These are phyloP conservation scores for Chrysaora quinquecirrha DNA, from an alignment of 30 jellyfish, hydroid and myxozoan species.

Conservation along the genomic window DNA sequence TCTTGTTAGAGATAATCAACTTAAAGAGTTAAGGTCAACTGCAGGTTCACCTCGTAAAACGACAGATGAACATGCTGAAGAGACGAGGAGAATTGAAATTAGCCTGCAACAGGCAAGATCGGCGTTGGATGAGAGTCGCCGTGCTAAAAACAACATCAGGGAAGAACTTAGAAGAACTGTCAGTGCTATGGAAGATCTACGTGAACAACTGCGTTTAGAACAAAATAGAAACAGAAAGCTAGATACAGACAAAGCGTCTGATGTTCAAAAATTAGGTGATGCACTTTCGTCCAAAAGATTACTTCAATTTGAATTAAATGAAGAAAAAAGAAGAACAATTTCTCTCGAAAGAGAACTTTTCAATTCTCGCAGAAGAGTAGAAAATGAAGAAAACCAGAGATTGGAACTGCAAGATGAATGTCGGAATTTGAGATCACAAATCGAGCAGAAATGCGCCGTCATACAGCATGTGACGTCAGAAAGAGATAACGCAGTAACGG, in stretches of 20 bases:
- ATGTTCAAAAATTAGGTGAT: not conserved
- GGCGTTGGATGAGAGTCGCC: conserved; percentile 46
- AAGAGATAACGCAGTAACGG: conserved; percentile 55
- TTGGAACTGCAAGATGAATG: conserved; percentile 34
- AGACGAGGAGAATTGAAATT: conserved; percentile 31
- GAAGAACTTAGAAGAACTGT: conserved; percentile 56
- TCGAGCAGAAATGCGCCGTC: conserved; percentile 45
- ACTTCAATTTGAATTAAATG: conserved; percentile 43
- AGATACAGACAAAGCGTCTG: conserved; percentile 14
- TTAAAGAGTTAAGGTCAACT: conserved; percentile 41
- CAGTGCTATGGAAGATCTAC: conserved; percentile 20
- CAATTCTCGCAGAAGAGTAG: conserved; percentile 43
- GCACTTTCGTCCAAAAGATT: conserved; percentile 26
- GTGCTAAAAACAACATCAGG: conserved; percentile 43
- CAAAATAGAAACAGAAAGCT: conserved; percentile 32
- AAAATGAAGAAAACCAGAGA: conserved; percentile 37
- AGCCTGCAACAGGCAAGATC: conserved; percentile 42
- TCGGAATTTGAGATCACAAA: conserved; percentile 11
- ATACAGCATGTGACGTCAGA: conserved; percentile 28
- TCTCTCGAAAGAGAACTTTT: conserved; percentile 55
- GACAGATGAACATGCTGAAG: conserved; percentile 31
- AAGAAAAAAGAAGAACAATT: conserved; percentile 33
- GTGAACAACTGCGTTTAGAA: conserved; percentile 46
- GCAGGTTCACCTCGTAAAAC: conserved; percentile 39
- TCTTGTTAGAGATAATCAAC: conserved; percentile 56